Conservation (phyloP, 2,113 vertebrate species). For the Chionis minor region DNA sequence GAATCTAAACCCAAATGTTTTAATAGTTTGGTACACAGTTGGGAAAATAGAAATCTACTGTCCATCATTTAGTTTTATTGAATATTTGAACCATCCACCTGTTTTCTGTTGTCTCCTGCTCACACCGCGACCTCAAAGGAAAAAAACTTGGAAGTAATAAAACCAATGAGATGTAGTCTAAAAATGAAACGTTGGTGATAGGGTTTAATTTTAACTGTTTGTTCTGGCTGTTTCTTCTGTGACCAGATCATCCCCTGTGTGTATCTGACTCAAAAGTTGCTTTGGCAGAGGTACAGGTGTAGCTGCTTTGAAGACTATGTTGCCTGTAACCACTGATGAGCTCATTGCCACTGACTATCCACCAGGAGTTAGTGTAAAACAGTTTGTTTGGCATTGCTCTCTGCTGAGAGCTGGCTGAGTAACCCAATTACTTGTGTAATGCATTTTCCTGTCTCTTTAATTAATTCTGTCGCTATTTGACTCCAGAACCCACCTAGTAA, state of each 20-base stretch:
- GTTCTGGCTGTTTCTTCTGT: not conserved
- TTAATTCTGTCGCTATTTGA: not conserved
- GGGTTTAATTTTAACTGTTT: not conserved
- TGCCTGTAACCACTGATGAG: not conserved
- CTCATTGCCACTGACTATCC: not conserved
- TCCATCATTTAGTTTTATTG: not conserved
- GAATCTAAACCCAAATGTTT: not conserved
- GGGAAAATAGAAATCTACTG: not conserved
- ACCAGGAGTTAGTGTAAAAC: not conserved
- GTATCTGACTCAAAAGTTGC: not conserved
- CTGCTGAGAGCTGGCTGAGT: not conserved
- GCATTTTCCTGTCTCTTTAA: not conserved
- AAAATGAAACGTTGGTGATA: not conserved
- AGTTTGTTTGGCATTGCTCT: not conserved
- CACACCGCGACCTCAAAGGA: fast-evolving
- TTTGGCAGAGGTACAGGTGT: not conserved
- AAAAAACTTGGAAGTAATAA: not conserved
- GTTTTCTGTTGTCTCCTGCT: not conserved
- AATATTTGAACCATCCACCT: not conserved
- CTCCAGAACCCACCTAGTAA: not conserved
- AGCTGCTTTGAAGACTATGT: not conserved
- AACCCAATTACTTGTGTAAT: not conserved
- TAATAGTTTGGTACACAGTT: not conserved
- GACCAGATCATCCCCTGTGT: not conserved
- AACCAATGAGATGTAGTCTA: not conserved